These are phyloP conservation scores for Rissa tridactyla DNA, from an alignment of 2,113 vertebrate species.

Conservation along the genomic window DNA sequence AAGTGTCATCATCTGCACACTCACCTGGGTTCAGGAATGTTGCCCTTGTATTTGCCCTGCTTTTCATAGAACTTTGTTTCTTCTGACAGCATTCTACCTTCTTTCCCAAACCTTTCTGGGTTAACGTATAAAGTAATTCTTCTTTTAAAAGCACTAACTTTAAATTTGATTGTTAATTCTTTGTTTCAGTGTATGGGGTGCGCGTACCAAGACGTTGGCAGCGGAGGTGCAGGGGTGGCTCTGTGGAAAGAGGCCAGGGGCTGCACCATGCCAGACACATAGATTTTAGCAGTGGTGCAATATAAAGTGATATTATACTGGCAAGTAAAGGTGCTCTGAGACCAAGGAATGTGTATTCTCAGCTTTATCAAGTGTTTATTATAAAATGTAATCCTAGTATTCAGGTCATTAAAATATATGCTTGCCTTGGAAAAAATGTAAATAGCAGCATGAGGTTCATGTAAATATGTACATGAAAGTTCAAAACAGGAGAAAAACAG, in stretches of 20 bases:
- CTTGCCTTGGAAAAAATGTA: not conserved
- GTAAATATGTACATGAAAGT: not conserved
- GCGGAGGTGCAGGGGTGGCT: accelerated
- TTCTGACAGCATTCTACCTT: not conserved
- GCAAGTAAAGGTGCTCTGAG: not conserved
- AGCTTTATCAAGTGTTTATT: not conserved
- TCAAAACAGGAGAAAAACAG: not conserved
- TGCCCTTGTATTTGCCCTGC: not conserved
- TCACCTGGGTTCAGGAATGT: not conserved
- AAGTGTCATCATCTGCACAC: not conserved
- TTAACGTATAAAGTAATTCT: not conserved
- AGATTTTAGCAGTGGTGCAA: not conserved
- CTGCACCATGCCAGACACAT: not conserved
- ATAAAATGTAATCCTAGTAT: not conserved
- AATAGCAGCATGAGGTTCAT: not conserved
- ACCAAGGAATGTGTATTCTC: not conserved
- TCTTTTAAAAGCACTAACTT: not conserved
- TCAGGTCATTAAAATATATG: not conserved
- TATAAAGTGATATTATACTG: not conserved
- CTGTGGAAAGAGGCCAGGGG: not conserved
- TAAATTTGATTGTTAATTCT: not conserved
- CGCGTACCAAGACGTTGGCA: not conserved
- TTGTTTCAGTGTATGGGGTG: not conserved
- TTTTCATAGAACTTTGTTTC: not conserved
- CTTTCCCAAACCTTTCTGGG: not conserved